These are phyloP conservation scores for Drepanosiphum platanoidis DNA, from an alignment of 2,888 invertebrate species.

Conservation along the genomic window DNA sequence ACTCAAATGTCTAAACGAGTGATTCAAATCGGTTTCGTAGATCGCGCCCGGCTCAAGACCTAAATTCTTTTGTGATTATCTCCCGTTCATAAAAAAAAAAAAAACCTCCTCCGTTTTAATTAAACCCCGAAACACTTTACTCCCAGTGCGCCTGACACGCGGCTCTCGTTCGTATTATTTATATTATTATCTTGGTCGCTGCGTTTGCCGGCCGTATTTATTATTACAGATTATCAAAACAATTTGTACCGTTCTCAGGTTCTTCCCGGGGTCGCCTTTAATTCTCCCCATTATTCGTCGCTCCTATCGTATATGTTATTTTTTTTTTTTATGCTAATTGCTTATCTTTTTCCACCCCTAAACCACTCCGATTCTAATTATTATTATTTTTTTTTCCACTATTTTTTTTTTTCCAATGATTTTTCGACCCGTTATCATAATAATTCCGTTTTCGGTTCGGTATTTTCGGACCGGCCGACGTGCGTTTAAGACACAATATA, in stretches of 20 bases:
- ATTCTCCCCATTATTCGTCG: background rate
- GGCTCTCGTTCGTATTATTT: background rate
- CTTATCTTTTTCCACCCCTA: background rate
- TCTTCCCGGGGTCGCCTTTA: constrained; percentile 1
- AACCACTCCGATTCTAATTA: too few species aligned
- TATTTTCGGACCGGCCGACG: too few species aligned
- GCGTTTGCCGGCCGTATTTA: background rate
- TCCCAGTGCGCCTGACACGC: background rate
- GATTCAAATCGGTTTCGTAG: too few species aligned
- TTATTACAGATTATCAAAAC: constrained; percentile 10
- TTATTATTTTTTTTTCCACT: too few species aligned
- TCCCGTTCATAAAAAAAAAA: too few species aligned
- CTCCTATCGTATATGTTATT: background rate
- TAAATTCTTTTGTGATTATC: too few species aligned
- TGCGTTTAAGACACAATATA: too few species aligned
- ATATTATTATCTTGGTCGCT: background rate
- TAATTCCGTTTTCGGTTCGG: too few species aligned
- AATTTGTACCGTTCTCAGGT: background rate
- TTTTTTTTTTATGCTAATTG: constrained; percentile 19
- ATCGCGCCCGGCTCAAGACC: too few species aligned
- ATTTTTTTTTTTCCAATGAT: too few species aligned
- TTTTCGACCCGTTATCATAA: too few species aligned
- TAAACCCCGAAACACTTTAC: background rate
- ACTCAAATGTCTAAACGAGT: too few species aligned
- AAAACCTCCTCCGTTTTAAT: constrained; percentile 20